Base-by-base conservation (phyloP, 2,888 invertebrate species). In the Scotopteryx bipunctaria region DNA sequence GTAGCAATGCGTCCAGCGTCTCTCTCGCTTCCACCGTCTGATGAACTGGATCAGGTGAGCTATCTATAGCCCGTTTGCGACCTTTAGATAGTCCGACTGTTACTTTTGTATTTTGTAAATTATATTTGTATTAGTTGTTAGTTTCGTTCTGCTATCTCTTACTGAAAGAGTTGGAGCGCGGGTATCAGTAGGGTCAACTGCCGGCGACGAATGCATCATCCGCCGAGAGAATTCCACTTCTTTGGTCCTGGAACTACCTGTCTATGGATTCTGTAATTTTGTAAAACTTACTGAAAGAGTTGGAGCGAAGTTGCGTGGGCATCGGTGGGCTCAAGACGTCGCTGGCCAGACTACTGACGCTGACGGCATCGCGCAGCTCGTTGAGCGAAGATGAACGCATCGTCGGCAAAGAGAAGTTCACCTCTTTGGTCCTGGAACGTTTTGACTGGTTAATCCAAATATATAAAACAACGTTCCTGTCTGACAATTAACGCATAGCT, bases 81-180 rank as follows among this genome's bases (percentile, higher is more conserved):
- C n/a, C n/a, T n/a, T n/a, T n/a, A n/a, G n/a, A n/a, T n/a, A n/a
- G n/a, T n/a, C n/a, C n/a, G n/a, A n/a, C n/a, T n/a, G n/a, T n/a
- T n/a, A n/a, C n/a, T n/a, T n/a, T n/a, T n/a, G n/a, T n/a, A n/a
- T n/a, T n/a, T n/a, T n/a, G n/a, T n/a, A n/a, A n/a, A n/a, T n/a
- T n/a, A n/a, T n/a, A n/a, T n/a, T n/a, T n/a, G n/a, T n/a, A n/a
- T n/a, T n/a, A n/a, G n/a, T n/a, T n/a, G n/a, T n/a, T n/a, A n/a
- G n/a, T n/a, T n/a, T n/a, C n/a, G n/a, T n/a, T n/a, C n/a, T n/a
- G n/a, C n/a, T n/a, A n/a, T n/a, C n/a, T n/a, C 93, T 93, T 78
- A 93, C 94, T 93, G 83, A 93, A 94, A n/a, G 94, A 94, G 69
- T 93, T 93, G 11, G 93, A 93, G 32, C 93, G 82, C 68, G 3